Base-by-base conservation (phyloP, 2,888 invertebrate genomes). In the Synanthedon vespiformis region DNA sequence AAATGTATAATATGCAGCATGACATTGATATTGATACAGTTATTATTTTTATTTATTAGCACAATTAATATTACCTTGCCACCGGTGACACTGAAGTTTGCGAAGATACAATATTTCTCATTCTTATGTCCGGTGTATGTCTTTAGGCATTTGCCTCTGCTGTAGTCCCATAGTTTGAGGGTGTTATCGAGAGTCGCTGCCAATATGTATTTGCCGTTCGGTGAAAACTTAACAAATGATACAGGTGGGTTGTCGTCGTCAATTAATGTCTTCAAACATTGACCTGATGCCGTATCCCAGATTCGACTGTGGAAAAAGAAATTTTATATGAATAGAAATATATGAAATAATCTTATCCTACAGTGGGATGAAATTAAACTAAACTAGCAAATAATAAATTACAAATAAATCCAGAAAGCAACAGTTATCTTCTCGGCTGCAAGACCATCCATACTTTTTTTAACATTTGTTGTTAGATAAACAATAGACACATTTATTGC, bases 171-270 rank as follows among this genome's bases (percentile, higher is more conserved):
- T 54, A 99, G 86, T 80, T 99, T 99, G 14, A 99, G 89, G 1
- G 98, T 98, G 80, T 98, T 99, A 83, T 99, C 99, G 54, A 99
- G 84, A 0, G 99, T 99, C 8, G 99, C 99, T 13, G 99, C 98
- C 60, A 99, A 88, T 59, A 99, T 99, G 72, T 99, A 99, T 86
- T 99, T 99, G 66, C 99, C 99, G 81, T 99, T 99, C 0, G 99
- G 99, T 51, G 99, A 99, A 86, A 99, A 99, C 80, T 99, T 99
- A 0, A 99, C 99, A 86, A 99, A 99, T 6, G 99, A 99, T 10
- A 99, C 99, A 0, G 99, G 99, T 10, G 99, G 99, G 86, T 99
- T 99, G 74, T 99, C 99, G 74, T 99, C 98, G 75, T 99, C 99
- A 68, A 99, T 99, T 14, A 99, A 87, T 0, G 99, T 99, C 88